These are phyloP conservation scores for Salmo trutta DNA, from an alignment of 2,797 vertebrate genomes.

Conservation along the genomic window DNA sequence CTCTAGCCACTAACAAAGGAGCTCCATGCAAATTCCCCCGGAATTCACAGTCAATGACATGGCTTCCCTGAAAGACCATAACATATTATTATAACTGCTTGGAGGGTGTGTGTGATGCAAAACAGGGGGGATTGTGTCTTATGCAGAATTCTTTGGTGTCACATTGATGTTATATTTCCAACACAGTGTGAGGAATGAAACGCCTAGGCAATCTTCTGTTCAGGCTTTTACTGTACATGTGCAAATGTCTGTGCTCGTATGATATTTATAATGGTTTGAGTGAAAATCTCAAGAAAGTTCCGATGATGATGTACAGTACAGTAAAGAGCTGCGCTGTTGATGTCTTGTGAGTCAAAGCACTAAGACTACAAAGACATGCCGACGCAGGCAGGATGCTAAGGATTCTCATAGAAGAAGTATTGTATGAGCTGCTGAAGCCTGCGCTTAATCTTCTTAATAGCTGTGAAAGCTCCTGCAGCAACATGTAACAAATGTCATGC, in stretches of 20 bases:
- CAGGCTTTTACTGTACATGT: no score
- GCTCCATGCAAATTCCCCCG: not conserved
- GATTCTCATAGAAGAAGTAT: not conserved
- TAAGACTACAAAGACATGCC: not conserved
- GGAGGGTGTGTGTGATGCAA: no score
- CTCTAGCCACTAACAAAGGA: not conserved
- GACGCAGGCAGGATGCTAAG: not conserved
- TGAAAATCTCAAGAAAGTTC: not conserved
- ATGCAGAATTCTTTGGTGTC: not conserved
- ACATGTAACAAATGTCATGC: not conserved
- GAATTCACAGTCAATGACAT: not conserved
- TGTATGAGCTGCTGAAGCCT: not conserved
- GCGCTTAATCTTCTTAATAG: not conserved
- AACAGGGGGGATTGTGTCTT: no score
- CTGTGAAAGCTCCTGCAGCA: conserved; percentile 1
- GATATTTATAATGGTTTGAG: no score
- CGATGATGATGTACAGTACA: not conserved
- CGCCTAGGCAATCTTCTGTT: not conserved
- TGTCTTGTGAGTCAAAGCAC: not conserved
- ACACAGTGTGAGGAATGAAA: not conserved
- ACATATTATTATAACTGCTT: no score
- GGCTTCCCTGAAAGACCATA: not conserved
- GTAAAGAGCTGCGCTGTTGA: not conserved
- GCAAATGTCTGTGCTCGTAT: no score
- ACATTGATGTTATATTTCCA: not conserved